A percentile compares a stretch with the other conserved stretches of the same genome.
Evolutionary conservation across 2,113 vertebrate genomes (phyloP).

Genomic region (Crotalus tigris): DNA sequence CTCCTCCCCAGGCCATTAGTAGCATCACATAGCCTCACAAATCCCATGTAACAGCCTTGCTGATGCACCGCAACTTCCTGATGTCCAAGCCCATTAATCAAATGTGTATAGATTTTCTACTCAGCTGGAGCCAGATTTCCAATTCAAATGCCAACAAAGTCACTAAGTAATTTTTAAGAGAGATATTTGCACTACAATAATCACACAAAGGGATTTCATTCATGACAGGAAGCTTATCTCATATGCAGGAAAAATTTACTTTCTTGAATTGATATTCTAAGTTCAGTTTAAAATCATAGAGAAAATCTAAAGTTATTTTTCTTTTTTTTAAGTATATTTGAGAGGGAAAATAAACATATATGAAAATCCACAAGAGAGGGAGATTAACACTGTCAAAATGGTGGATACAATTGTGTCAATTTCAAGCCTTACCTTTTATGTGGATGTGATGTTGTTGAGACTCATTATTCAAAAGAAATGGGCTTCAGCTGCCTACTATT

Average conservation of each 20-base stretch:
- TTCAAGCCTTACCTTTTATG: not conserved
- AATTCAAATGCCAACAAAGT: slow-evolving; percentile 11
- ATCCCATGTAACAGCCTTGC: not conserved
- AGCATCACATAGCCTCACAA: not conserved
- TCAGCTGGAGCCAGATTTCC: slow-evolving; percentile 15
- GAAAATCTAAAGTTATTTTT: not conserved
- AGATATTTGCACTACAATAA: not conserved
- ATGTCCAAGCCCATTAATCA: slow-evolving; percentile 13
- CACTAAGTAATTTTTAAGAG: not conserved
- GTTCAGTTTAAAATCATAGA: not conserved
- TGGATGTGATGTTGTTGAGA: not conserved
- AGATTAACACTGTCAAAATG: not conserved
- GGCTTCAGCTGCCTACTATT: not conserved
- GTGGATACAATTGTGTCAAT: not conserved
- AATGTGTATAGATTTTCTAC: slow-evolving; percentile 19
- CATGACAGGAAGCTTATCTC: not conserved
- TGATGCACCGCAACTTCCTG: not conserved
- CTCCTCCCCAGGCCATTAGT: not conserved
- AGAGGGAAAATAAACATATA: not conserved
- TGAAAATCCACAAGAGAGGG: not conserved
- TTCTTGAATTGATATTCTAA: not conserved
- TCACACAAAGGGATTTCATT: fast-evolving
- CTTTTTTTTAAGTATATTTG: not conserved
- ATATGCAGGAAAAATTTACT: not conserved
- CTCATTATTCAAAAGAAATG: not conserved